Evolutionary conservation across 2,888 invertebrate genomes (phyloP).

Genomic region (Gymnoscelis rufifasciata): DNA sequence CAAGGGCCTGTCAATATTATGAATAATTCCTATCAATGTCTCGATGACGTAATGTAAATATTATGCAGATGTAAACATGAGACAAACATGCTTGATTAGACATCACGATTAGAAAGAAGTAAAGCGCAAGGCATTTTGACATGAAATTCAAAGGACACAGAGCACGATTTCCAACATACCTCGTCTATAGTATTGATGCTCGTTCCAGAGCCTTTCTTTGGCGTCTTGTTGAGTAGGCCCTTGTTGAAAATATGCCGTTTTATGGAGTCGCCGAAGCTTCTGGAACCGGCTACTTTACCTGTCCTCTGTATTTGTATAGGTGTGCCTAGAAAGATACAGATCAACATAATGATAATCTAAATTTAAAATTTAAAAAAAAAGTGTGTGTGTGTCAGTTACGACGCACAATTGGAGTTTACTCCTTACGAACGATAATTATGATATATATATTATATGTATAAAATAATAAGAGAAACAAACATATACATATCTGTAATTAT

Average conservation of each 20-base stretch:
- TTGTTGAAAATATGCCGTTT: slow-evolving; percentile 92
- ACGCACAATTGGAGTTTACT: too few species aligned
- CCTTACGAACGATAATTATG: too few species aligned
- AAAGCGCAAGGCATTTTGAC: slow-evolving; percentile 12
- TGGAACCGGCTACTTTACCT: slow-evolving; percentile 78
- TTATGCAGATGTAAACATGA: neutral
- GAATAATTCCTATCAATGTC: neutral
- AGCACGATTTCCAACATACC: slow-evolving; percentile 37
- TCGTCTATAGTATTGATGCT: slow-evolving; percentile 62
- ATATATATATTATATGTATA: too few species aligned
- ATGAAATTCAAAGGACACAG: slow-evolving; percentile 1
- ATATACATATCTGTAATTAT: too few species aligned
- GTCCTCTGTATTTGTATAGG: slow-evolving; percentile 84
- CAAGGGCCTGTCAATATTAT: too few species aligned
- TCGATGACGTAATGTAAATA: neutral
- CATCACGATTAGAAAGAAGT: slow-evolving; percentile 20
- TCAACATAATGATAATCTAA: too few species aligned
- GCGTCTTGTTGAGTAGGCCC: slow-evolving; percentile 75
- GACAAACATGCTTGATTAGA: slow-evolving; percentile 24
- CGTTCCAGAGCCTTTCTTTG: slow-evolving; percentile 69
- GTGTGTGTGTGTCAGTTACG: too few species aligned
- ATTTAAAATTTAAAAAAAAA: neutral
- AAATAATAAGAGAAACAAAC: too few species aligned
- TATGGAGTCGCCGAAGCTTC: slow-evolving; percentile 89
- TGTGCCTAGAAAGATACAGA: slow-evolving; percentile 73